phyloP scores from a whole-genome alignment of 2,113 vertebrate genomes.

The Myrmecophaga tridactyla region DNA sequence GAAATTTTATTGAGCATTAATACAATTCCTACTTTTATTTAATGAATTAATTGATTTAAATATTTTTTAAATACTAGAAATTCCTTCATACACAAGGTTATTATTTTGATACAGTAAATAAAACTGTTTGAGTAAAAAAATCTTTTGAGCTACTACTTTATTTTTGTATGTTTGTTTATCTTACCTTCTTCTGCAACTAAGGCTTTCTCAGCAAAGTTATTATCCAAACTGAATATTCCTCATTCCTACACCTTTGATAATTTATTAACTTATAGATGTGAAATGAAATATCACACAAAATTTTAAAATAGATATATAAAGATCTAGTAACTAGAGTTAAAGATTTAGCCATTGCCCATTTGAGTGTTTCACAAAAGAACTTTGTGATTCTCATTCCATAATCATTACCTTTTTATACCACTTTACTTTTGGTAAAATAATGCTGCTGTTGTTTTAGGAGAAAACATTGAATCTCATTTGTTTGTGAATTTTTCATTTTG shows the following conservation, averaged over 20 bases:
- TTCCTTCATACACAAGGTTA: not conserved
- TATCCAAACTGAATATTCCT: not conserved
- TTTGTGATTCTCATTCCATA: not conserved
- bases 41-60: conserved; percentile 14
- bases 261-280: not conserved
- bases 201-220: not conserved
- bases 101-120: not conserved
- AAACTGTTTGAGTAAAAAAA: not conserved
- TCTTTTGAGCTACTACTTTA: not conserved
- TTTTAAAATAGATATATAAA: not conserved
- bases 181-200: not conserved
- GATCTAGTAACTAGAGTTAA: not conserved
- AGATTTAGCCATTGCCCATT: not conserved
- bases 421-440: not conserved
- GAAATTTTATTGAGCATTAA: not conserved
- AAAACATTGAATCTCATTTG: conserved; percentile 3
- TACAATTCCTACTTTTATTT: not conserved
- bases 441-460: not conserved
- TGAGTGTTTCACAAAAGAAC: not conserved
- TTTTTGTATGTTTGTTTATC: not conserved
- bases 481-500: not conserved
- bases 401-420: not conserved
- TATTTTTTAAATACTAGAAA: conserved; percentile 1
- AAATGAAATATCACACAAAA: not conserved
- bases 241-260: not conserved